These are phyloP conservation scores for Okapia johnstoni DNA, from an alignment of 2,113 vertebrate genomes.

Conservation along the genomic window DNA sequence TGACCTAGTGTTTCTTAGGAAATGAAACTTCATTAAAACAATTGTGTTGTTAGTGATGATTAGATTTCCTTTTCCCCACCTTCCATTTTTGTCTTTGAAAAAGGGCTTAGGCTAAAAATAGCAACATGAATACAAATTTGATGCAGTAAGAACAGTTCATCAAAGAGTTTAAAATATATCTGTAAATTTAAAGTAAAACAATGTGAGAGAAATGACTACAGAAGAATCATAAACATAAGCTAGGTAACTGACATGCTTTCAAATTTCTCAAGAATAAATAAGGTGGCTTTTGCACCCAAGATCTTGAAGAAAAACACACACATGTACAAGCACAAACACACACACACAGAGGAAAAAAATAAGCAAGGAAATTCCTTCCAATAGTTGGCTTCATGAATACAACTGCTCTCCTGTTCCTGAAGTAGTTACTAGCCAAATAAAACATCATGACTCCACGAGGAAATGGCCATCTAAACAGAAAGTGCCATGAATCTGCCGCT, in stretches of 20 bases:
- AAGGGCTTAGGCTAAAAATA: neutral
- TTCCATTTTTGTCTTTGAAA: constrained; percentile 4
- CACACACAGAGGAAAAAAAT: constrained; percentile 83
- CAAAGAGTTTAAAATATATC: neutral
- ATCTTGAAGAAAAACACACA: constrained; percentile 70
- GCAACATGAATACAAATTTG: neutral
- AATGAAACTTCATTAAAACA: neutral
- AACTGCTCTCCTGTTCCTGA: constrained; percentile 90
- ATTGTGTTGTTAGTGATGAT: neutral
- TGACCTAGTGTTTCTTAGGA: neutral
- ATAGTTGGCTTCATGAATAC: constrained; percentile 85
- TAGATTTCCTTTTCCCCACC: neutral
- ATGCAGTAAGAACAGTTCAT: neutral
- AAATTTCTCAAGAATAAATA: constrained; percentile 57
- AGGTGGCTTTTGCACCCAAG: constrained; percentile 51
- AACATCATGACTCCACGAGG: constrained; percentile 89
- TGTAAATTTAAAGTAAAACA: neutral
- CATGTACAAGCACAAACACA: constrained; percentile 31
- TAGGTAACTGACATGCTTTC: neutral
- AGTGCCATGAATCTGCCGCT: constrained; percentile 85
- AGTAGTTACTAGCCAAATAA: constrained; percentile 88
- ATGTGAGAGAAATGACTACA: neutral
- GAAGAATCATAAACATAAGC: neutral
- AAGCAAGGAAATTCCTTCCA: constrained; percentile 86
- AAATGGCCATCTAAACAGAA: constrained; percentile 92